Evolutionary conservation across 1,140 invertebrate genomes (phyloP).

Genomic region (Micrasema longulum): DNA sequence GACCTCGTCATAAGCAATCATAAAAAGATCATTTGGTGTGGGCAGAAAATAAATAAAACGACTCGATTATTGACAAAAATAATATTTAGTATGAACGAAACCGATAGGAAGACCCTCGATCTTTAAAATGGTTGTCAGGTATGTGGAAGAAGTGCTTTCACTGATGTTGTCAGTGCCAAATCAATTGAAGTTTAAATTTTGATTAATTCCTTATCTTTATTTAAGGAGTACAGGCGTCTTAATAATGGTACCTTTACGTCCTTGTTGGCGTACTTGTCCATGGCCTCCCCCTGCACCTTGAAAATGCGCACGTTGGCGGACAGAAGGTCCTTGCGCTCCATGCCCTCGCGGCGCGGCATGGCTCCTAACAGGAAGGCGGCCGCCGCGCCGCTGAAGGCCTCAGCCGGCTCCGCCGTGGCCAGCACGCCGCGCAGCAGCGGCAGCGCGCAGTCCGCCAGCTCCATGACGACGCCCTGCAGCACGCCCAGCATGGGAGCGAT

Average conservation of each 20-base stretch:
- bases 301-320: conserved; percentile 99
- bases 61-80: no score
- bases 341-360: conserved; percentile 98
- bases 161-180: no score
- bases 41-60: no score
- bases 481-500: conserved; percentile 96
- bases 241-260: conserved; percentile 95
- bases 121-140: no score
- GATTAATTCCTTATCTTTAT: no score
- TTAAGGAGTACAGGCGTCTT: no score
- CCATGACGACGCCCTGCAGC: conserved; percentile 96
- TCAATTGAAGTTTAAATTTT: no score
- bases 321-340: conserved; percentile 97
- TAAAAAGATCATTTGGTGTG: no score
- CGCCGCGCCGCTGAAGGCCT: conserved; percentile 95
- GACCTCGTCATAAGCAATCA: no score
- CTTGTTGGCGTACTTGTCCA: conserved; percentile 94
- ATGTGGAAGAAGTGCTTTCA: no score
- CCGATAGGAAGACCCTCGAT: no score
- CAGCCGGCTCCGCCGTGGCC: conserved; percentile 87
- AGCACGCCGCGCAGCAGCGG: conserved; percentile 89
- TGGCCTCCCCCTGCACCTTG: conserved; percentile 92
- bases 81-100: no score
- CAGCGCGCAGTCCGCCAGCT: conserved; percentile 95
- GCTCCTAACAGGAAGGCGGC: conserved; percentile 98